phyloP scores from a whole-genome alignment of 2,113 vertebrate genomes.

The Channa argus region DNA sequence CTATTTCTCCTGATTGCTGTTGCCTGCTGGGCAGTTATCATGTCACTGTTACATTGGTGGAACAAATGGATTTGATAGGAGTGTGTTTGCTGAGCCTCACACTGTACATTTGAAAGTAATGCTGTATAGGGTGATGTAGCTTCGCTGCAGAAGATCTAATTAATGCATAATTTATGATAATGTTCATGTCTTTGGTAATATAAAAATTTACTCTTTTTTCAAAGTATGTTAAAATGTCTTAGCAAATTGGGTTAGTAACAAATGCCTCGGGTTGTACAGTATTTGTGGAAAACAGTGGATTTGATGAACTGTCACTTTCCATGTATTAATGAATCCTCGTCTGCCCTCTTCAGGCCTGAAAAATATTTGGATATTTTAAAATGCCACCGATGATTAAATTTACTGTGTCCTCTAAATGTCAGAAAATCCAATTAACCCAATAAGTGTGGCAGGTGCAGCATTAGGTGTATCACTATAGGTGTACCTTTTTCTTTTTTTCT shows the following conservation, averaged over 20 bases:
- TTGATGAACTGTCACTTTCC: conserved; percentile 1
- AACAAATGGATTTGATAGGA: conserved; percentile 69
- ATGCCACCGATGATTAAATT: conserved; percentile 25
- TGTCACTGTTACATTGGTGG: conserved; percentile 71
- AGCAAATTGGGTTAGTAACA: not conserved
- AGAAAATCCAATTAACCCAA: conserved; percentile 70
- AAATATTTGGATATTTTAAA: conserved; percentile 44
- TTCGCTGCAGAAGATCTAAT: conserved; percentile 4
- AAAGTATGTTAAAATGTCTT: conserved; percentile 1
- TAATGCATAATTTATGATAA: conserved; percentile 11
- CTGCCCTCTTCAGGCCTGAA: conserved; percentile 81
- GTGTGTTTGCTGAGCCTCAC: conserved; percentile 32
- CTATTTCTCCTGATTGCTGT: conserved; percentile 73
- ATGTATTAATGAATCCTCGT: conserved; percentile 53
- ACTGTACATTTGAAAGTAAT: conserved; percentile 27
- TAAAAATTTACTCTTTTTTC: not conserved
- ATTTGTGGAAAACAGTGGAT: not conserved
- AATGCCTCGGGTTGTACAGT: not conserved
- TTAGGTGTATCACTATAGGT: conserved; percentile 51
- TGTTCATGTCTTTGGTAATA: not conserved
- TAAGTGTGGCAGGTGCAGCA: conserved; percentile 62
- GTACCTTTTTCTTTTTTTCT: conserved; percentile 19
- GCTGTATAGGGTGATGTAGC: conserved; percentile 31
- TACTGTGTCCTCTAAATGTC: conserved; percentile 33
- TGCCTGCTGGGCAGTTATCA: conserved; percentile 72